Conservation (phyloP, 2,888 invertebrate genomes). For the Eupithecia tripunctaria region DNA sequence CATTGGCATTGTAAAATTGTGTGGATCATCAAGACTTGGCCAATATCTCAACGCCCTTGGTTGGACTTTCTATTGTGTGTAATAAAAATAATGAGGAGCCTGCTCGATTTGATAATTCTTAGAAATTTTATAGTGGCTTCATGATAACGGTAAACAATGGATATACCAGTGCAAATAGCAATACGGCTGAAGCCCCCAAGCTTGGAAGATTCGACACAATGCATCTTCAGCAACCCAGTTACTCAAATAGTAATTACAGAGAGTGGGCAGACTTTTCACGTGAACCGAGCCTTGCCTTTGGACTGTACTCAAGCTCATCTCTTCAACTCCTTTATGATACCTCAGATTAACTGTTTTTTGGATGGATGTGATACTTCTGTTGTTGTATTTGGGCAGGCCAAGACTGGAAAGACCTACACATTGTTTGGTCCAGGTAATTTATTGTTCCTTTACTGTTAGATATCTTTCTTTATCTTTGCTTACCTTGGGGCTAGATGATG, state of each 20-base stretch:
- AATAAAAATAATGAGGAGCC: not conserved
- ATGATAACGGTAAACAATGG: conserved; percentile 75
- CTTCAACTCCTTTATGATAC: conserved; percentile 86
- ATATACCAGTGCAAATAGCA: conserved; percentile 89
- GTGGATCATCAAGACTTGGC: not conserved
- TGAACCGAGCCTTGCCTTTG: conserved; percentile 81
- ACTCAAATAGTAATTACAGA: conserved; percentile 85
- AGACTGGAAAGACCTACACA: conserved; percentile 89
- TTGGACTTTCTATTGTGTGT: not conserved
- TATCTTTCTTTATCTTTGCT: not conserved
- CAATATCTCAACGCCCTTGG: not conserved
- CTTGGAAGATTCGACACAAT: conserved; percentile 81
- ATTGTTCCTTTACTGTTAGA: not conserved
- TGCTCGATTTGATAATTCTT: not conserved
- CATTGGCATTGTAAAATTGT: not conserved
- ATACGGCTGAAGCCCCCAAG: conserved; percentile 87
- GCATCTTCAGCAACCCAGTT: conserved; percentile 85
- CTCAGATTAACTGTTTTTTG: conserved; percentile 87
- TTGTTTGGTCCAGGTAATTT: conserved; percentile 87
- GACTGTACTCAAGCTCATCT: conserved; percentile 87
- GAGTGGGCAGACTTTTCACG: conserved; percentile 84
- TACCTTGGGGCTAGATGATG: not conserved
- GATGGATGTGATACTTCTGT: conserved; percentile 91
- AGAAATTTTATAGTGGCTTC: not conserved
- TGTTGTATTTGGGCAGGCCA: conserved; percentile 87